Conservation (phyloP, 2,113 vertebrate species). For the human (Homo sapiens) region DNA sequence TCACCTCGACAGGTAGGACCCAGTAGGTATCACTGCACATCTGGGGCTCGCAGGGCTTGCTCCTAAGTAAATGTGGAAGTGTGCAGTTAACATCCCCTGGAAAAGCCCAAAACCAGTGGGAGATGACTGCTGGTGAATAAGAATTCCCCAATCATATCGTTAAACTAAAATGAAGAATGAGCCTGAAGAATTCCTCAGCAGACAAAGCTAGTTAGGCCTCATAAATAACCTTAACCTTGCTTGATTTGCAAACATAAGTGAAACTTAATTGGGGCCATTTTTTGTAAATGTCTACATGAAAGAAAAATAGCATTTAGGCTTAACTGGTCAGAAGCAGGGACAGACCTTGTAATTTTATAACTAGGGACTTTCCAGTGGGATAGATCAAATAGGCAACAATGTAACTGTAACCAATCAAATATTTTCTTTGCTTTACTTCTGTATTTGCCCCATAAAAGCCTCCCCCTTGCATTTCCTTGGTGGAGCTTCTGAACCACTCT, state of each 20-base stretch:
- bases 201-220: background rate
- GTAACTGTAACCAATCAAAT: background rate
- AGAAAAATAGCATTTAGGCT: background rate
- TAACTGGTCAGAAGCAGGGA: background rate
- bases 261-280: background rate
- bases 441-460: background rate
- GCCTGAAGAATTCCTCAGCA: background rate
- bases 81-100: too few relatives aligned
- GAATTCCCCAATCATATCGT: accelerated
- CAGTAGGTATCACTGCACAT: accelerated
- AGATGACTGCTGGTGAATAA: background rate
- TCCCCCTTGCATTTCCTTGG: background rate
- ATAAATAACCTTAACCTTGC: background rate
- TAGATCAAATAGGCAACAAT: background rate
- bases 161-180: background rate
- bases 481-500: background rate
- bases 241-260: background rate
- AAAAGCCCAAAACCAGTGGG: background rate
- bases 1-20: background rate
- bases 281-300: background rate
- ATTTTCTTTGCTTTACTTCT: background rate
- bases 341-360: background rate
- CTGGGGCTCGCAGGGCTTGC: background rate
- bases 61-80: background rate
- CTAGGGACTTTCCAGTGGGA: background rate